These are phyloP conservation scores for Aphidius gifuensis DNA, from an alignment of 1,140 invertebrate genomes.

Conservation along the genomic window DNA sequence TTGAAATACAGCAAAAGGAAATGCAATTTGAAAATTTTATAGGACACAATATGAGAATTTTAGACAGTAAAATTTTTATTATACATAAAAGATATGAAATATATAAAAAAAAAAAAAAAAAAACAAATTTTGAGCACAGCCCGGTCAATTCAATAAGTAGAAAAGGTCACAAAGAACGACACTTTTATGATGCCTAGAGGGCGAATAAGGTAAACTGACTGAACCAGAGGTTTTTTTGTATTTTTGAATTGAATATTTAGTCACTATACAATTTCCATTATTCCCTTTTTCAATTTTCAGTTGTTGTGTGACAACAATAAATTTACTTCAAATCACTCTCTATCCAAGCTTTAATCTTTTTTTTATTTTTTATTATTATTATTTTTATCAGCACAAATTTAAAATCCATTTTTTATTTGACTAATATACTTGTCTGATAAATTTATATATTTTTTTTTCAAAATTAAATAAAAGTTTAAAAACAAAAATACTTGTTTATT, in stretches of 20 bases:
- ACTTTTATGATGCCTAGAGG: constrained; percentile 15
- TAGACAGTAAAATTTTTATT: too few species aligned
- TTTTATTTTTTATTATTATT: not conserved
- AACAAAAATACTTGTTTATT: too few species aligned
- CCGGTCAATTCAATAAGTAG: constrained; percentile 43
- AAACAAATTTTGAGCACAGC: not conserved
- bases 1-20: too few species aligned
- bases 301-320: constrained; percentile 34
- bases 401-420: too few species aligned
- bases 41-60: too few species aligned
- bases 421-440: too few species aligned
- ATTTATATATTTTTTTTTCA: too few species aligned
- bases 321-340: constrained; percentile 4
- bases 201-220: constrained; percentile 27
- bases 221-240: too few species aligned
- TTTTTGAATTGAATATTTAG: constrained; percentile 43
- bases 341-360: not conserved
- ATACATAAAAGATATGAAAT: too few species aligned
- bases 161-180: constrained; percentile 13
- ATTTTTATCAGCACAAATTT: not conserved
- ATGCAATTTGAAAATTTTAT: too few species aligned
- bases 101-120: too few species aligned
- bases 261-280: constrained; percentile 44
- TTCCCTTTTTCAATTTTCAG: constrained; percentile 37
- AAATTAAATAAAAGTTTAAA: too few species aligned